Evolutionary conservation across 2,113 vertebrate species (phyloP).

Genomic region (Nesoenas mayeri): DNA sequence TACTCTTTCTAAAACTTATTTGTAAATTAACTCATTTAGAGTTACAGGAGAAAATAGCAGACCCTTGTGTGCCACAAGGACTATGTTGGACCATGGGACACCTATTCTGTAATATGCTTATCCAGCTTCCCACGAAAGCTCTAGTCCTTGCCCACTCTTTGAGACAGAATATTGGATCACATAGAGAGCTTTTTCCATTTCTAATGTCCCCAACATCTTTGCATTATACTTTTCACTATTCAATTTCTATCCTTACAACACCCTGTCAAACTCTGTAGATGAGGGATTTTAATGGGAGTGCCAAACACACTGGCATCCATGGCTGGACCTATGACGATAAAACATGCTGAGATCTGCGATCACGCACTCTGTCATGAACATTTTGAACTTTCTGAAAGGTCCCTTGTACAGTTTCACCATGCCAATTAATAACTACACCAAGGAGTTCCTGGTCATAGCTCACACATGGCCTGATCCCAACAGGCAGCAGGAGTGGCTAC

Average conservation of each 20-base stretch:
- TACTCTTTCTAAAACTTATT: background rate
- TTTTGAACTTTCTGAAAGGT: background rate
- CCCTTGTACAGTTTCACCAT: background rate
- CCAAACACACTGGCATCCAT: background rate
- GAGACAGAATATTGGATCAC: background rate
- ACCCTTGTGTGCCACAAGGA: background rate
- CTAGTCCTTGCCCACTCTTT: background rate
- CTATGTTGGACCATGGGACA: background rate
- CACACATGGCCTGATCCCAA: accelerated
- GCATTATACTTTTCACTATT: background rate
- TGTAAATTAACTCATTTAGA: background rate
- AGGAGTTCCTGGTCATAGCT: background rate
- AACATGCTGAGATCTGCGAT: background rate
- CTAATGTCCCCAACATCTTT: background rate
- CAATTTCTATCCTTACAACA: background rate
- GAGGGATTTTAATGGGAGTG: background rate
- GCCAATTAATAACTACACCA: background rate
- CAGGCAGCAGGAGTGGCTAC: background rate
- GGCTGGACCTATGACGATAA: background rate
- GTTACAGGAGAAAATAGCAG: background rate
- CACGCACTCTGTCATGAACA: accelerated
- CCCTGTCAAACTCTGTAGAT: background rate
- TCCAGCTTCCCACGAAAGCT: background rate
- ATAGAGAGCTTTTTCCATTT: background rate
- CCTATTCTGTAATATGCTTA: background rate